A percentile compares a stretch with the other conserved stretches of the same genome.
Conservation (phyloP, 2,113 vertebrate species). For the Crotalus viridis region DNA sequence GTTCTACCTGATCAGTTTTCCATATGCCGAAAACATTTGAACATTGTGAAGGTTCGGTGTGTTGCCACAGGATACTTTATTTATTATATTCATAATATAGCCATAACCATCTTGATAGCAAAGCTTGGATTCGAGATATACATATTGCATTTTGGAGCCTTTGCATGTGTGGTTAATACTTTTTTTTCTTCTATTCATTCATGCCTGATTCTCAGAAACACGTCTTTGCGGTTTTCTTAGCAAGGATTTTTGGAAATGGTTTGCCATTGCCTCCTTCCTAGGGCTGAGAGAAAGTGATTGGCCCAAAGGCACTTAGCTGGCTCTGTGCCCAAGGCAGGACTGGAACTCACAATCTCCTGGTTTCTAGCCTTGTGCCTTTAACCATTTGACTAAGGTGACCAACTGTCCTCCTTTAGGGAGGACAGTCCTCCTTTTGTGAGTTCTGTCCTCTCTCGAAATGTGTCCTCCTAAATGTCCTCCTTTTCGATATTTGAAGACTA, state of each 20-base stretch:
- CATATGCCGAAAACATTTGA: neutral
- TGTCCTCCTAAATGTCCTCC: too few species aligned
- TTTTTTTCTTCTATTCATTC: neutral
- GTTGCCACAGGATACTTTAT: neutral
- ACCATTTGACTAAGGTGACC: neutral
- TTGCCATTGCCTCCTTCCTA: neutral
- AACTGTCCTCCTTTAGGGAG: too few species aligned
- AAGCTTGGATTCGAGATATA: neutral
- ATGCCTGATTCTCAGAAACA: neutral
- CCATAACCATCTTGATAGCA: neutral
- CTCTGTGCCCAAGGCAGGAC: neutral
- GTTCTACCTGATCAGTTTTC: neutral
- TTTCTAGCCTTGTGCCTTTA: neutral
- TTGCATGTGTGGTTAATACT: neutral
- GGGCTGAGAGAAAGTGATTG: neutral
- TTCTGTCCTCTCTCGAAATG: too few species aligned
- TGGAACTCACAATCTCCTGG: neutral
- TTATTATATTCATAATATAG: neutral
- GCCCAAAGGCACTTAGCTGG: neutral
- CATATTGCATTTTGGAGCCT: neutral
- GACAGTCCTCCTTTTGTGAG: too few species aligned
- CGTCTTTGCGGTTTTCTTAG: neutral
- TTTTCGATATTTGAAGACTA: too few species aligned
- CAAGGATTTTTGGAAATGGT: neutral
- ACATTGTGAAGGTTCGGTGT: neutral